These are phyloP conservation scores for Drosophila tani DNA, from an alignment of 1,140 invertebrate species.

Conservation along the genomic window DNA sequence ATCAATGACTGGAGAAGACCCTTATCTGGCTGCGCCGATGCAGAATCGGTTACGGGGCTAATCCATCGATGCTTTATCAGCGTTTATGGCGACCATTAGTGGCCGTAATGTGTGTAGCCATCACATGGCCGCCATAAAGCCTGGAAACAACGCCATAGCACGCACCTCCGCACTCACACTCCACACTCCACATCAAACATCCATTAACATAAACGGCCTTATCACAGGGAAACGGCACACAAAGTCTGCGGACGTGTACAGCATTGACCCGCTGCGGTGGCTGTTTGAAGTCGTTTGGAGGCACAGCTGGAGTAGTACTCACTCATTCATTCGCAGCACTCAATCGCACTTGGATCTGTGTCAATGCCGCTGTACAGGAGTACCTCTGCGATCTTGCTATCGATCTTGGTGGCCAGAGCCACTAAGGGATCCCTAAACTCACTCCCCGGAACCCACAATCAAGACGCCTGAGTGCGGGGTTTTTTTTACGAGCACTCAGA, in stretches of 20 bases:
- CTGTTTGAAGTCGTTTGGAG: conserved; percentile 33
- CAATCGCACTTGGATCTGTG: conserved; percentile 5
- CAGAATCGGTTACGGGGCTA: conserved; percentile 23
- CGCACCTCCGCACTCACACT: conserved; percentile 26
- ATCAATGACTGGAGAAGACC: not conserved
- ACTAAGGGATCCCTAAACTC: not conserved
- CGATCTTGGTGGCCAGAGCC: not conserved
- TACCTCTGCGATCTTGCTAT: not conserved
- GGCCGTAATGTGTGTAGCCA: conserved; percentile 15
- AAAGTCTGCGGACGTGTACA: conserved; percentile 11
- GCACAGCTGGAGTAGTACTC: not conserved
- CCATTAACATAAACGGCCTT: conserved; percentile 48
- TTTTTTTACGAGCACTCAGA: not conserved
- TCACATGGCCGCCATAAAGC: conserved; percentile 25
- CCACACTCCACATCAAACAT: conserved; percentile 32
- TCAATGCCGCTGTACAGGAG: conserved; percentile 11
- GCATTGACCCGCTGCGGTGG: conserved; percentile 39
- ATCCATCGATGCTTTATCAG: conserved; percentile 47
- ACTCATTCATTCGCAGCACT: conserved; percentile 22
- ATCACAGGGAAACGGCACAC: conserved; percentile 31
- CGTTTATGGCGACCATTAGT: conserved; percentile 27
- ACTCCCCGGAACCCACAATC: not conserved
- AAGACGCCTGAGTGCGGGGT: not conserved
- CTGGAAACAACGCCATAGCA: conserved; percentile 24
- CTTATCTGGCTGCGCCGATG: conserved; percentile 3